Evolutionary conservation across 2,797 vertebrate genomes (phyloP).

Genomic region (Trachurus trachurus): DNA sequence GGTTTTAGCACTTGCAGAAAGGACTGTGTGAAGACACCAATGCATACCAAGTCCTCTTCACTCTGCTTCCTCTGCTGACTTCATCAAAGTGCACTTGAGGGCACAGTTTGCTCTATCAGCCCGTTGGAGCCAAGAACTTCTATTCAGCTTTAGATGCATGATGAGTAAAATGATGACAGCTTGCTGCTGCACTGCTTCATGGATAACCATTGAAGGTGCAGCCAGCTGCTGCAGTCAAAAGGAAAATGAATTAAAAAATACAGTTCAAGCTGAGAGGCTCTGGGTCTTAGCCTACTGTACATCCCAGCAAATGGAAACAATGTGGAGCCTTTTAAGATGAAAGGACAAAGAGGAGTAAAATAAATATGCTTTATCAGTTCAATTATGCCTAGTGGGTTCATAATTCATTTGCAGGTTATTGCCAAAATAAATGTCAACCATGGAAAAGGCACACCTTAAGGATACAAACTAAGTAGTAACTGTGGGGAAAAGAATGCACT

Average conservation of each 20-base stretch:
- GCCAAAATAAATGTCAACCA: slow-evolving; percentile 81
- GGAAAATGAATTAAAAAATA: slow-evolving; percentile 35
- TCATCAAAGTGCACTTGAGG: slow-evolving; percentile 64
- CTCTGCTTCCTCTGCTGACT: slow-evolving; percentile 52
- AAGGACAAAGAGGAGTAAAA: slow-evolving; percentile 59
- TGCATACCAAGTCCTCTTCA: slow-evolving; percentile 62
- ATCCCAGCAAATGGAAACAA: slow-evolving; percentile 73
- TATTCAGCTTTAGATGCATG: slow-evolving; percentile 43
- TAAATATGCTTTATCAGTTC: slow-evolving; percentile 74
- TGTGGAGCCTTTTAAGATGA: slow-evolving; percentile 58
- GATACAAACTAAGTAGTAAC: slow-evolving; percentile 69
- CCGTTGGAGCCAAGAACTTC: slow-evolving; percentile 49
- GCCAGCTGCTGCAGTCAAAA: slow-evolving; percentile 49
- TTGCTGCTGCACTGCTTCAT: slow-evolving; percentile 45
- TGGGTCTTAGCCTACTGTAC: slow-evolving; percentile 49
- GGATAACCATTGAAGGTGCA: slow-evolving; percentile 35
- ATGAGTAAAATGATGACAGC: slow-evolving; percentile 58
- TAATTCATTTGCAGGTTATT: slow-evolving; percentile 79
- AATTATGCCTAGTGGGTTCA: slow-evolving; percentile 73
- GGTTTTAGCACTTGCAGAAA: slow-evolving; percentile 61
- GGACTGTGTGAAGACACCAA: slow-evolving; percentile 53
- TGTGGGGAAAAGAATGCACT: slow-evolving; percentile 52
- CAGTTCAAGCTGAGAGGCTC: slow-evolving; percentile 41
- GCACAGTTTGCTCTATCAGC: slow-evolving; percentile 52
- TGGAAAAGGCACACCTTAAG: slow-evolving; percentile 69